Evolutionary conservation across 1,140 invertebrate genomes (phyloP), one percentile per base, ranked within the genome.

Genomic region (Papilio dardanus): DNA sequence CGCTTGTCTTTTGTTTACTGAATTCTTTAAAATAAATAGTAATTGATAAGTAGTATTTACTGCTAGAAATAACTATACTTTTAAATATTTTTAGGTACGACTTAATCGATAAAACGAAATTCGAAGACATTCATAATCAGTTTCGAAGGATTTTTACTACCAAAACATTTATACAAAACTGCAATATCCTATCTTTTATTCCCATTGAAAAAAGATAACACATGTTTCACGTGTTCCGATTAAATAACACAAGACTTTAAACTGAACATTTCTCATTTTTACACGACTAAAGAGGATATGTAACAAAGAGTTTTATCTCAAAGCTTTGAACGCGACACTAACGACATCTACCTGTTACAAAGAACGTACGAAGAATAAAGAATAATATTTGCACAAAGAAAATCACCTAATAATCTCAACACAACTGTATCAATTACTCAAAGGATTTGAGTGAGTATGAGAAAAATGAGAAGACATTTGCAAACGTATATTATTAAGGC

Each of bases 311-410:
- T 14, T n/a, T 37, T 37, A n/a, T 46, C 50, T 24, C 50, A 54
- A 54, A 54, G 50, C 50, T 10, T 54, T 50, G 19, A 50, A 12
- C 42, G 14, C 3, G 8, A 7, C 10, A 8, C 50, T 54, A 54
- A 54, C 21, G 50, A 54, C 50, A 54, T 54, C 50, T 24, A 54
- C 50, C 50, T 54, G 19, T 54, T 54, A 54, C 50, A 54, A 54
- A 54, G 50, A 54, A 28, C 19, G 10, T 12, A 19, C 21, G 4
- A 12, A 54, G 50, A 24, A 54, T 54, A 28, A 54, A 54, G 19
- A 50, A 42, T n/a, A 24, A 54, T 54, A 54, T 54, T 12, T 54
- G 21, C 3, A 16, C 8, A 24, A 28, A 54, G 50, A 54, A 54
- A 21, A 54, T 46, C 42, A 24, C 4, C 7, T 54, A 10, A 50